These are phyloP conservation scores for Poeciliopsis turrubarensis DNA, from an alignment of 2,113 vertebrate genomes.

Conservation along the genomic window DNA sequence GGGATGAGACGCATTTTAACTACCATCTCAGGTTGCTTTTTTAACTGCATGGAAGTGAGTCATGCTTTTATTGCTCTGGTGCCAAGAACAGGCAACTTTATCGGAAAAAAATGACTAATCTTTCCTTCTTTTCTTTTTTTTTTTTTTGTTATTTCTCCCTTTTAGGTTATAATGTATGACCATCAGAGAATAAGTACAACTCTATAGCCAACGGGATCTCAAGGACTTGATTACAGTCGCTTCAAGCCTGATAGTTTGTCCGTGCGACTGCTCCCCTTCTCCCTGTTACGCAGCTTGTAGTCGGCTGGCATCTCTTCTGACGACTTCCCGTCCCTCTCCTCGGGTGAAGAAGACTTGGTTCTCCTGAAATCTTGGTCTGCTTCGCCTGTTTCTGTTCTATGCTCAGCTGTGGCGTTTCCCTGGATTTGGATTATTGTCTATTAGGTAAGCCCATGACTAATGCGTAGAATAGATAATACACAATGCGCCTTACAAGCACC, in stretches of 20 bases:
- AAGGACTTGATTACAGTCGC: slow-evolving; percentile 95
- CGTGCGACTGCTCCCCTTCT: slow-evolving; percentile 77
- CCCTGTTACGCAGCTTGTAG: slow-evolving; percentile 65
- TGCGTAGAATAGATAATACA: slow-evolving; percentile 51
- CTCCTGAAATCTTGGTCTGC: slow-evolving; percentile 63
- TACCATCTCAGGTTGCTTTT: not conserved
- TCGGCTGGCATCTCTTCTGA: slow-evolving; percentile 80
- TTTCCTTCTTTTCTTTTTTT: not conserved
- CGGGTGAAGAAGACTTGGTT: slow-evolving; percentile 69
- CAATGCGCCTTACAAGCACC: slow-evolving; percentile 31
- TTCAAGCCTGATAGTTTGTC: slow-evolving; percentile 96
- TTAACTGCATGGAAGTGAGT: slow-evolving; percentile 39
- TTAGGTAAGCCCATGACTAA: slow-evolving; percentile 81
- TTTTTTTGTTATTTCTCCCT: slow-evolving; percentile 25
- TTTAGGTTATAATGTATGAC: slow-evolving; percentile 92
- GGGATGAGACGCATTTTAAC: not conserved
- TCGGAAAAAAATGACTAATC: not conserved
- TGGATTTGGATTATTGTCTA: slow-evolving; percentile 73
- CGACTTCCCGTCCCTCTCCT: slow-evolving; percentile 61
- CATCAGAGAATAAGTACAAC: slow-evolving; percentile 93
- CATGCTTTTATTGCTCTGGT: slow-evolving; percentile 1
- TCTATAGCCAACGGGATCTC: slow-evolving; percentile 93
- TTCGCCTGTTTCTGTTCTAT: slow-evolving; percentile 70
- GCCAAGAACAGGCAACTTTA: slow-evolving; percentile 25
- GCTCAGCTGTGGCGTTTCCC: slow-evolving; percentile 44